These are phyloP conservation scores for Lasioglossum pauxillum DNA, from an alignment of 2,888 invertebrate genomes.

Conservation along the genomic window DNA sequence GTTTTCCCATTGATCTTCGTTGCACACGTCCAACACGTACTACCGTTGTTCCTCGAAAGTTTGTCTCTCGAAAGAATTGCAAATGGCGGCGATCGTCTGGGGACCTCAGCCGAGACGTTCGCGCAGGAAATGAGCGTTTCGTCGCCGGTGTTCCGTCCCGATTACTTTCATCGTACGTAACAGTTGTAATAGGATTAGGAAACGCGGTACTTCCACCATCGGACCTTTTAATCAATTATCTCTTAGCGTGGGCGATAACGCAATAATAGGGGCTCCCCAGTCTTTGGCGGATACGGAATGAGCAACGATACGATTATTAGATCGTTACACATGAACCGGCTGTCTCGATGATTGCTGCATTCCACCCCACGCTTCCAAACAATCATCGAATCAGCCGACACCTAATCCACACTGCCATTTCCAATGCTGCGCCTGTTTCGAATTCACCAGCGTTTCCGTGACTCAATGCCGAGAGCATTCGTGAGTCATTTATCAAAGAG, in stretches of 20 bases:
- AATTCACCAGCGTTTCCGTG: neutral
- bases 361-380: neutral
- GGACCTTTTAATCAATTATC: conserved; percentile 31
- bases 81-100: neutral
- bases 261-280: conserved; percentile 16
- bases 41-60: neutral
- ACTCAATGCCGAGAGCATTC: too few species aligned
- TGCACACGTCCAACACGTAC: neutral
- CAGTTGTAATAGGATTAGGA: conserved; percentile 17
- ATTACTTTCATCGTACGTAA: conserved; percentile 13
- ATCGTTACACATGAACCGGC: neutral
- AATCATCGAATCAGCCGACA: neutral
- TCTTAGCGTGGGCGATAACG: conserved; percentile 18
- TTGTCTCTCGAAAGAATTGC: neutral
- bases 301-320: conserved; percentile 10
- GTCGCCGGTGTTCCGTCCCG: neutral
- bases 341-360: neutral
- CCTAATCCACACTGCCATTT: neutral
- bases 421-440: neutral
- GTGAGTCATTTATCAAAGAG: too few species aligned
- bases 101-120: neutral
- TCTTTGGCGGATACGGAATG: conserved; percentile 16
- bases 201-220: neutral
- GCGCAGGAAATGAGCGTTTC: neutral
- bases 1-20: neutral